Evolutionary conservation across 2,113 vertebrate species (phyloP).

Genomic region (Tretioscincus oriximinensis): DNA sequence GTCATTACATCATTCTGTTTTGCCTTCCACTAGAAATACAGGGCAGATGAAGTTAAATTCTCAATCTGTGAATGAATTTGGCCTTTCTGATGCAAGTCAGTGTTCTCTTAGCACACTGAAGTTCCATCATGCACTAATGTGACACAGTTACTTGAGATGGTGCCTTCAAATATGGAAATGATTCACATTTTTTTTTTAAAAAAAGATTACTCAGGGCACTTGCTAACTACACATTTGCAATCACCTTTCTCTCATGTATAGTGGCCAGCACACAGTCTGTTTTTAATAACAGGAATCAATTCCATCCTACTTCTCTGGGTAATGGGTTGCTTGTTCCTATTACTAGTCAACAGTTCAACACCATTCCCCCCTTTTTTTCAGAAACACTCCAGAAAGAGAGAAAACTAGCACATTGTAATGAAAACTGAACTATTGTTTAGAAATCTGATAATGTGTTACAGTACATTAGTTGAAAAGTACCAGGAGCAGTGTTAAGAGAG

Average conservation of each 20-base stretch:
- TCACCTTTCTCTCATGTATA: slow-evolving; percentile 58
- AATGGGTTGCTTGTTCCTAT: slow-evolving; percentile 63
- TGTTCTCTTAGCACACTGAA: slow-evolving; percentile 44
- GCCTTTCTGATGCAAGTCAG: slow-evolving; percentile 10
- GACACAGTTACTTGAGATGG: slow-evolving; percentile 50
- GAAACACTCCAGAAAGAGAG: slow-evolving; percentile 56
- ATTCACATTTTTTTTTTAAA: slow-evolving; percentile 41
- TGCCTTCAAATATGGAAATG: slow-evolving; percentile 46
- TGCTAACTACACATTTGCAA: slow-evolving; percentile 61
- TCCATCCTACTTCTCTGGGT: slow-evolving; percentile 60
- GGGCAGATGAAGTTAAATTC: slow-evolving; percentile 35
- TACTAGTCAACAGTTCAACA: slow-evolving; percentile 74
- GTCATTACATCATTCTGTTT: background rate
- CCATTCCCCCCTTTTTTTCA: slow-evolving; percentile 37
- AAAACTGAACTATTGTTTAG: slow-evolving; percentile 72
- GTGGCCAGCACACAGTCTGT: slow-evolving; percentile 57
- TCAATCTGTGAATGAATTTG: slow-evolving; percentile 19
- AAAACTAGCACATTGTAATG: slow-evolving; percentile 64
- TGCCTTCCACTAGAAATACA: slow-evolving; percentile 10
- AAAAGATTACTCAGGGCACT: slow-evolving; percentile 38
- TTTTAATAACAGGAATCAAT: slow-evolving; percentile 74
- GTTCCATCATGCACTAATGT: slow-evolving; percentile 36
- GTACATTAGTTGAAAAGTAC: slow-evolving; percentile 64
- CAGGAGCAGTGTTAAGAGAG: slow-evolving; percentile 55
- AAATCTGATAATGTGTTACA: slow-evolving; percentile 69